Conservation (phyloP, 2,888 invertebrate species). For the Elysia crispata region DNA sequence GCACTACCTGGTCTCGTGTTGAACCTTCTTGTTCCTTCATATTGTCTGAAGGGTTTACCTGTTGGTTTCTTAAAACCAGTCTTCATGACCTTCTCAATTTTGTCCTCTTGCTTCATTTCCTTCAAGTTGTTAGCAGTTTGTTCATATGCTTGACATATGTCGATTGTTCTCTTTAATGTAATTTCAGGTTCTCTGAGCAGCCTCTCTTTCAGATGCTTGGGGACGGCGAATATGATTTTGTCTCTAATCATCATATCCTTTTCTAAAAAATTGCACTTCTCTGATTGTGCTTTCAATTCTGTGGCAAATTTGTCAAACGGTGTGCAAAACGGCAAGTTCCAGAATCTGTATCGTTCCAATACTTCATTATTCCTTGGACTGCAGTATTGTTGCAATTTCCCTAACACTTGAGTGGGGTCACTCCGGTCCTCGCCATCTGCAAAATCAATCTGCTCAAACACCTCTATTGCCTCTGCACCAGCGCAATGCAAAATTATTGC, state of each 20-base stretch:
- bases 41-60: too few relatives aligned
- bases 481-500: conserved; percentile 17
- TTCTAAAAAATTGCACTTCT: background rate
- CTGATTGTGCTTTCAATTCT: background rate
- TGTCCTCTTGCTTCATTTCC: background rate
- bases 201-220: background rate
- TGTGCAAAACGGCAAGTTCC: background rate
- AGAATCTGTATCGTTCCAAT: background rate
- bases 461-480: background rate
- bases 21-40: too few relatives aligned
- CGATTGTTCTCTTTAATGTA: conserved; percentile 1
- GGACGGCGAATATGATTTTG: background rate
- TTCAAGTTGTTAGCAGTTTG: background rate
- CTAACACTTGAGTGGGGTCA: background rate
- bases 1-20: too few relatives aligned
- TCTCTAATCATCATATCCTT: background rate
- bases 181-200: background rate
- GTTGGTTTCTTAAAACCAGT: background rate
- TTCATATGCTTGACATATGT: conserved; percentile 12
- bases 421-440: background rate
- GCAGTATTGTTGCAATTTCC: conserved; percentile 18
- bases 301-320: conserved; percentile 18
- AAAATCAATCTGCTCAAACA: conserved; percentile 9
- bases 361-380: conserved; percentile 24
- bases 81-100: conserved; percentile 2